phyloP scores from a whole-genome alignment of 2,113 vertebrate species.

The Fregetta grallaria region DNA sequence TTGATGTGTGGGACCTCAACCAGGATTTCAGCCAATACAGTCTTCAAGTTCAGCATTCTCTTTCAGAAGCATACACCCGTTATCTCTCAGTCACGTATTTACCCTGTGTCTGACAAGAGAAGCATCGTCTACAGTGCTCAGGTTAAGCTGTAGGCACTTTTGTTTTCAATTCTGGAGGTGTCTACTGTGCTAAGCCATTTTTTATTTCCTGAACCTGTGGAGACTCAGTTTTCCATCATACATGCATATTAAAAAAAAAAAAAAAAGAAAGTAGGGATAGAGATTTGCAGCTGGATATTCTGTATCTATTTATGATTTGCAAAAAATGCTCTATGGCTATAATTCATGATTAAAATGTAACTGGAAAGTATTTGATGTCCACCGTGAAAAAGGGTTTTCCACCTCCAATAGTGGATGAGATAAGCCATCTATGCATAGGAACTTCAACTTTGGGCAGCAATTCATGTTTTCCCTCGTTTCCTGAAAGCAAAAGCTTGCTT shows the following conservation, averaged over 20 bases:
- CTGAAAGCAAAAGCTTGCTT: not conserved
- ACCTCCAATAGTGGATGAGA: not conserved
- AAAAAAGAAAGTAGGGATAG: not conserved
- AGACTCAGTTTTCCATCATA: not conserved
- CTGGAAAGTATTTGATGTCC: not conserved
- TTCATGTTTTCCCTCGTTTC: not conserved
- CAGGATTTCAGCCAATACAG: not conserved
- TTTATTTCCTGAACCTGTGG: not conserved
- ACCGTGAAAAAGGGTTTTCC: not conserved
- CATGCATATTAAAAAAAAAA: not conserved
- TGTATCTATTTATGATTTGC: not conserved
- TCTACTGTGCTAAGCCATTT: not conserved
- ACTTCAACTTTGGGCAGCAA: not conserved
- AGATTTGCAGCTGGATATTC: not conserved
- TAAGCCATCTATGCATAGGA: not conserved
- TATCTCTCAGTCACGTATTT: not conserved
- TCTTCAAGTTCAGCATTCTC: not conserved
- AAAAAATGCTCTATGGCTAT: not conserved
- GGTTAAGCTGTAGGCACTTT: not conserved
- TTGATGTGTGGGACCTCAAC: not conserved
- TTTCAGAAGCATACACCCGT: not conserved
- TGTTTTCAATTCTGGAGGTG: not conserved
- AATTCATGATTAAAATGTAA: not conserved
- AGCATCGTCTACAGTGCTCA: not conserved
- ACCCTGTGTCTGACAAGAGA: not conserved